Percentiles rank a stretch among this genome's conserved stretches.
phyloP scores from a whole-genome alignment of 2,113 vertebrate species.

The Glaucidium brasilianum region DNA sequence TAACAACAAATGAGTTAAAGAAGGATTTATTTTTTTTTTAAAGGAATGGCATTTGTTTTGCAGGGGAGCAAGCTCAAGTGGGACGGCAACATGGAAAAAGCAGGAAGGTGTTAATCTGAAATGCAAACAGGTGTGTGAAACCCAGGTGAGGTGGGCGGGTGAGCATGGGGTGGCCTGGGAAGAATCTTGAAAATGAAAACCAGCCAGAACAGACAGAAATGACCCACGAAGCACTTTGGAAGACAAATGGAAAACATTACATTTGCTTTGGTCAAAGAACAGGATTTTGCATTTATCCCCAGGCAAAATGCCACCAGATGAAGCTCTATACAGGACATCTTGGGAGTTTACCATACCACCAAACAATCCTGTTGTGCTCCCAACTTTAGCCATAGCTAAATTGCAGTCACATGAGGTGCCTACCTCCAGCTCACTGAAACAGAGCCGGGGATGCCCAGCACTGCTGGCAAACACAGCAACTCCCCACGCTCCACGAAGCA shows the following conservation, averaged over 20 bases:
- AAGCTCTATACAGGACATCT: not conserved
- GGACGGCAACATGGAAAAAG: not conserved
- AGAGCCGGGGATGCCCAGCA: not conserved
- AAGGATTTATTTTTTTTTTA: not conserved
- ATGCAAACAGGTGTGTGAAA: not conserved
- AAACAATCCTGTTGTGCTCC: not conserved
- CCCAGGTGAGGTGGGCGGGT: not conserved
- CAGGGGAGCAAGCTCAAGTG: not conserved
- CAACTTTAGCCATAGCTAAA: not conserved
- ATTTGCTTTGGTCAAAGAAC: not conserved
- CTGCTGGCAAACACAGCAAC: not conserved
- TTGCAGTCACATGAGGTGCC: not conserved
- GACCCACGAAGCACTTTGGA: not conserved
- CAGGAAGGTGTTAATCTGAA: not conserved
- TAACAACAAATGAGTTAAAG: not conserved
- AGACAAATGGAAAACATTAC: not conserved
- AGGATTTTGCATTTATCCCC: not conserved
- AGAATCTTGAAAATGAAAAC: not conserved
- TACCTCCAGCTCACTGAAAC: not conserved
- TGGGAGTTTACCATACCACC: rapidly evolving
- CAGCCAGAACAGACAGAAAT: not conserved
- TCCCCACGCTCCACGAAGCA: not conserved
- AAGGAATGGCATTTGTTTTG: not conserved
- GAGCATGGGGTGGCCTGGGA: not conserved
- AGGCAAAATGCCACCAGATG: not conserved